Evolutionary conservation across 1,140 invertebrate species (phyloP), one percentile per base, ranked within the genome.

Genomic region (Maconellicoccus hirsutus): DNA sequence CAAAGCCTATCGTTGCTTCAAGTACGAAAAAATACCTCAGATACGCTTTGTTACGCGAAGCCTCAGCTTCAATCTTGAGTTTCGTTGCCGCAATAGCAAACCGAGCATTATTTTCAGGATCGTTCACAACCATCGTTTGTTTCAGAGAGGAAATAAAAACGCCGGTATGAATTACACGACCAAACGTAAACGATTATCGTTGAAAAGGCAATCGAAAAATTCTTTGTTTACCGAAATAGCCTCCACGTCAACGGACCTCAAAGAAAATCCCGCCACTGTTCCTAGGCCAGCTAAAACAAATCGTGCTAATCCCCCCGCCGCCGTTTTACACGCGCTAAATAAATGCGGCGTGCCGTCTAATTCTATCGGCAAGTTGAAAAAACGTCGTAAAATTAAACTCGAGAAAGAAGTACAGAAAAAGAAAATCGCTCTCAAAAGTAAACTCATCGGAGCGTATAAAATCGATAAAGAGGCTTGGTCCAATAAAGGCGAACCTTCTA

Each of bases 81-180:
- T 52, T 3, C 42, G 42, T 16, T 52, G n/a, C 4, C 42, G 42
- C 42, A 52, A 52, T 52, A 52, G 42, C 42, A 52, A 52, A 16
- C 3, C 16, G 42, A 23, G 25, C 8, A 10, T 66, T 66, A 10
- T 66, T 66, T 66, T 66, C 25, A 66, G 61, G 61, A 66, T 25
- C 61, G 61, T 66, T 66, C 3, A 66, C 42, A 3, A 52, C 16
- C 6, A 16, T 52, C 25, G 7, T 66, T 25, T 66, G 21, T 66
- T 66, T 23, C 61, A 66, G 61, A 66, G 61, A 66, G 61, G 61
- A 66, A 66, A 66, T 66, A 66, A 66, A 66, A 66, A 66, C 25
- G 61, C 25, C 61, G 61, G 3, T 23, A 10, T 25, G 61, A 66
- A 66, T 66, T 66, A 25, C 21, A 26, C 25, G 61, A 10, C 61